Conservation (phyloP, 2,888 invertebrate genomes). For the Pimpla rufipes region DNA sequence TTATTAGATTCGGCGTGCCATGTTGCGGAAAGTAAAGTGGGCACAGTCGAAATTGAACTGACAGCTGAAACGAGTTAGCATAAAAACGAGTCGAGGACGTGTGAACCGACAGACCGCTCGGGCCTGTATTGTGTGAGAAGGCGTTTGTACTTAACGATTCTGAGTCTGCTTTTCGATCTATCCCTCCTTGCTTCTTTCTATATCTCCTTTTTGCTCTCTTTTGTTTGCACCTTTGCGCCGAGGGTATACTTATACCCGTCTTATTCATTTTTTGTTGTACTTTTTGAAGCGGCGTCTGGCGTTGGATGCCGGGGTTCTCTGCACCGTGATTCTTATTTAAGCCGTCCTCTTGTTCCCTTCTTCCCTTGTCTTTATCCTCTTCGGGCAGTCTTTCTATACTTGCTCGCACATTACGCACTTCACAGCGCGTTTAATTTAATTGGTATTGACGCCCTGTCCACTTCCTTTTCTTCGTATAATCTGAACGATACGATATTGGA, state of each 20-base stretch:
- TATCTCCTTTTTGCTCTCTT: constrained; percentile 76
- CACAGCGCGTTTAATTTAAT: constrained; percentile 81
- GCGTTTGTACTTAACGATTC: constrained; percentile 74
- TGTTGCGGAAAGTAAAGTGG: constrained; percentile 8
- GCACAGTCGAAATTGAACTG: constrained; percentile 47
- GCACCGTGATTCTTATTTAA: constrained; percentile 65
- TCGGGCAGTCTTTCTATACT: constrained; percentile 52
- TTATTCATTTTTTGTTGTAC: constrained; percentile 78
- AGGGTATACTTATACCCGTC: constrained; percentile 82
- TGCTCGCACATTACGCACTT: constrained; percentile 64
- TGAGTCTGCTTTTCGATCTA: constrained; percentile 49
- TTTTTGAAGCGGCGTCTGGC: constrained; percentile 42
- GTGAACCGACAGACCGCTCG: constrained; percentile 80
- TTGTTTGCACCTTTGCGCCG: constrained; percentile 80
- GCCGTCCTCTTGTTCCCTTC: constrained; percentile 77
- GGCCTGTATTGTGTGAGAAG: constrained; percentile 70
- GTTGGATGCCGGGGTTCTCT: constrained; percentile 53
- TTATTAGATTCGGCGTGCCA: background rate
- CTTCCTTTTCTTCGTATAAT: constrained; percentile 12
- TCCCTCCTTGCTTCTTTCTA: constrained; percentile 34
- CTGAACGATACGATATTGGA: constrained; percentile 57
- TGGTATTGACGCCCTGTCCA: constrained; percentile 80
- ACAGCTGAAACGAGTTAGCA: constrained; percentile 44
- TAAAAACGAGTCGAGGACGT: constrained; percentile 75
- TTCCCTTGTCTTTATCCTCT: constrained; percentile 65